Percentiles rank a stretch among this genome's conserved stretches.
Evolutionary conservation across 2,888 invertebrate genomes (phyloP).

Genomic region (Panorpa germanica): DNA sequence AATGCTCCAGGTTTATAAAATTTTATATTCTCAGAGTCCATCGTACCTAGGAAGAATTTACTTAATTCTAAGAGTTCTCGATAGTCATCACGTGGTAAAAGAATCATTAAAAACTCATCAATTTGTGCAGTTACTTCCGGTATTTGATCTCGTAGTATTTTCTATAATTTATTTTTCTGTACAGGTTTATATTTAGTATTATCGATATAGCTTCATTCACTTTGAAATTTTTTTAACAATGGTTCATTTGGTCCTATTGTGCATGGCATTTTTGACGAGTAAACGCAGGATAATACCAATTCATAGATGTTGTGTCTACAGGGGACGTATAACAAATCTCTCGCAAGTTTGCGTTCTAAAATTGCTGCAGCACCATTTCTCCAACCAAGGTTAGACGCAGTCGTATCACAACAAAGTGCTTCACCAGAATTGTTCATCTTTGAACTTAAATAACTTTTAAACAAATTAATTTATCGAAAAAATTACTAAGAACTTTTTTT

Average conservation of each 20-base stretch:
- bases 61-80: slow-evolving; percentile 7
- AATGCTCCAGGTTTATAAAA: slow-evolving; percentile 12
- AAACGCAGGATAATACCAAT: slow-evolving; percentile 11
- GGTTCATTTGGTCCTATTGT: slow-evolving; percentile 12
- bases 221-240: slow-evolving; percentile 13
- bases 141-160: slow-evolving; percentile 8
- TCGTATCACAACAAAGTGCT: slow-evolving; percentile 15
- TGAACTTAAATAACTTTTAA: too few relatives aligned
- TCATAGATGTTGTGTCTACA: slow-evolving; percentile 17
- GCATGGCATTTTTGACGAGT: slow-evolving; percentile 10
- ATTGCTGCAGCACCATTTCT: slow-evolving; percentile 13
- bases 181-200: slow-evolving; percentile 10
- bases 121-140: slow-evolving; percentile 6
- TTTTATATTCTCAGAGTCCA: neutral
- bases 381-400: slow-evolving; percentile 14
- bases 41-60: slow-evolving; percentile 6
- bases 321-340: slow-evolving; percentile 14
- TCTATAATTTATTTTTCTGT: slow-evolving; percentile 7
- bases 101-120: slow-evolving; percentile 7
- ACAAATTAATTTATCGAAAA: too few relatives aligned
- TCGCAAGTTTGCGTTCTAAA: slow-evolving; percentile 14
- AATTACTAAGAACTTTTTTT: too few relatives aligned
- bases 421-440: too few relatives aligned
- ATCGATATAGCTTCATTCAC: slow-evolving; percentile 11
- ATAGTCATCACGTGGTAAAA: slow-evolving; percentile 9